A percentile compares a stretch with the other conserved stretches of the same genome.
These are phyloP conservation scores for Pollenia labialis DNA, from an alignment of 2,888 invertebrate species.

Conservation along the genomic window DNA sequence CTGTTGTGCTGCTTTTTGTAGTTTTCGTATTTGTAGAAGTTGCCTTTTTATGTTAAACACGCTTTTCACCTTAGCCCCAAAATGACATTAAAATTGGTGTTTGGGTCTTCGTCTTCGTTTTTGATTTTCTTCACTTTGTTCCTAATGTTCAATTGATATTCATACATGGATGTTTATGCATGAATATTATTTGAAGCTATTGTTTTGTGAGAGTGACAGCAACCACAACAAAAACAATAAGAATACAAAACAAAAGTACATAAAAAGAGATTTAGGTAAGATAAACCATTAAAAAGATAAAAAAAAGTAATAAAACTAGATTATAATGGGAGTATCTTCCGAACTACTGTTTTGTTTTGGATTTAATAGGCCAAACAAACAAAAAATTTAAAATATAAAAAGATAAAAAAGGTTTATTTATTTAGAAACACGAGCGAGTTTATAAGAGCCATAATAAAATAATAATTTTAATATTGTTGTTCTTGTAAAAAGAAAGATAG, in stretches of 20 bases:
- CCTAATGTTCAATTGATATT: constrained; percentile 41
- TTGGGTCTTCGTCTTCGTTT: constrained; percentile 18
- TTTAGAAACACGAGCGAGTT: not conserved
- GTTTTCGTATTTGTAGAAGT: constrained; percentile 49
- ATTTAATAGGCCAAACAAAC: constrained; percentile 5
- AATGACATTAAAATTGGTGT: constrained; percentile 62
- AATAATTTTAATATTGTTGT: not conserved
- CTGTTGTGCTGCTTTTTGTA: constrained; percentile 14
- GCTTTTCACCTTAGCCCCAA: constrained; percentile 67
- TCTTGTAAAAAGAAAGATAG: constrained; percentile 1
- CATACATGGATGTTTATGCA: constrained; percentile 3
- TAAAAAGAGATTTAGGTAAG: constrained; percentile 60
- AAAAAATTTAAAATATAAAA: not conserved
- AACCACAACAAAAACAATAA: constrained; percentile 18
- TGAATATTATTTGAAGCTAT: constrained; percentile 41
- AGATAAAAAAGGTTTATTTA: constrained; percentile 7
- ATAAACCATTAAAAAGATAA: constrained; percentile 64
- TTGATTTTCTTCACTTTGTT: constrained; percentile 9
- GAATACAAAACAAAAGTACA: constrained; percentile 31
- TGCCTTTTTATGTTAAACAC: constrained; percentile 52
- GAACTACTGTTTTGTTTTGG: constrained; percentile 38
- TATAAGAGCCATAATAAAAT: not conserved
- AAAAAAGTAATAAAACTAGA: constrained; percentile 55
- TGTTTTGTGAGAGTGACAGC: constrained; percentile 44
- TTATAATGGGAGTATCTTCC: constrained; percentile 56